These are phyloP conservation scores for Unio delphinus DNA, from an alignment of 2,888 invertebrate species.

Conservation along the genomic window DNA sequence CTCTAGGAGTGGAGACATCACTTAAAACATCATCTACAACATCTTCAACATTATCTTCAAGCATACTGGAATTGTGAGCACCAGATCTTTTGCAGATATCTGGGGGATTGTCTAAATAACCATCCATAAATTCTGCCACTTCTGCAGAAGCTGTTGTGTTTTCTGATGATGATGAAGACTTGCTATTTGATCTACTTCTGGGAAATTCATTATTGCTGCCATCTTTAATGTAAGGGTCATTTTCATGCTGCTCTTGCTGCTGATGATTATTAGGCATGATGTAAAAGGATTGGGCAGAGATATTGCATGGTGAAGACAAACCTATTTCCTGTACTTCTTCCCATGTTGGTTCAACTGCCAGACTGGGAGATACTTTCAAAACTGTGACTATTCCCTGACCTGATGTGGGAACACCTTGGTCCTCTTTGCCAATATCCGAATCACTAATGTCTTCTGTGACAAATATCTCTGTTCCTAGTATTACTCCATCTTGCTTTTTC, in stretches of 20 bases:
- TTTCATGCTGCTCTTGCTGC: slow-evolving; percentile 3
- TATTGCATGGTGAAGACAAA: too few species aligned
- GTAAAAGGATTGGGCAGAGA: too few species aligned
- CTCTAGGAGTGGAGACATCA: not conserved
- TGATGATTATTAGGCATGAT: not conserved
- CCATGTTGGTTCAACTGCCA: too few species aligned
- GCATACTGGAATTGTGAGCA: slow-evolving; percentile 8
- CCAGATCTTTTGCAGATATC: slow-evolving; percentile 5
- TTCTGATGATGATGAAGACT: slow-evolving; percentile 13
- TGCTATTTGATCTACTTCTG: slow-evolving; percentile 15
- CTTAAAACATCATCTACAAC: slow-evolving; percentile 12
- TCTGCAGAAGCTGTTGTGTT: slow-evolving; percentile 19
- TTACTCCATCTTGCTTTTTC: too few species aligned
- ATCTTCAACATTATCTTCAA: too few species aligned
- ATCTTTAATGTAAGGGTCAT: not conserved
- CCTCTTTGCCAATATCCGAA: too few species aligned
- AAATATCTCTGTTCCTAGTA: too few species aligned
- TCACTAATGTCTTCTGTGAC: too few species aligned
- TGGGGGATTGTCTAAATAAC: slow-evolving; percentile 2
- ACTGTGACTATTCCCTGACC: too few species aligned
- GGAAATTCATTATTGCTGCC: not conserved
- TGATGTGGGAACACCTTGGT: too few species aligned
- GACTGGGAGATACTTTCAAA: too few species aligned
- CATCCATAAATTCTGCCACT: slow-evolving; percentile 8
- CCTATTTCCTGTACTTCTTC: too few species aligned